Evolutionary conservation across 2,888 invertebrate genomes (phyloP).

Genomic region (Acanthosepion lycidas): DNA sequence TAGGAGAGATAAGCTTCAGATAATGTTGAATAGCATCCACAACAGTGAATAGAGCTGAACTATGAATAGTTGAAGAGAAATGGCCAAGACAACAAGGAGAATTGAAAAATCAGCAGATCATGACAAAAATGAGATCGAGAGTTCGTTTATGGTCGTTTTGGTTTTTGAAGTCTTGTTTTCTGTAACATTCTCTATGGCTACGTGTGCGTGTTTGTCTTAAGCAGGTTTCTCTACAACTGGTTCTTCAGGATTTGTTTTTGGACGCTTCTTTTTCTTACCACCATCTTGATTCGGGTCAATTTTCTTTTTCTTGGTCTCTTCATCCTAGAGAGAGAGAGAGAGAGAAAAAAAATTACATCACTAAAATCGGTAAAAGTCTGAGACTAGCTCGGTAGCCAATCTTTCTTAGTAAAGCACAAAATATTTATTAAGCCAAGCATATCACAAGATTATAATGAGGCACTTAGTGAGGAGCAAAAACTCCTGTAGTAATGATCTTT

Average conservation of each 20-base stretch:
- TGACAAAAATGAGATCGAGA: not conserved
- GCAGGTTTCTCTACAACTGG: not conserved
- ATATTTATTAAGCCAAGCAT: too few species aligned
- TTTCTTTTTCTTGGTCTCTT: constrained; percentile 64
- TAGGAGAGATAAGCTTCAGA: not conserved
- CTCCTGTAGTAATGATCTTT: too few species aligned
- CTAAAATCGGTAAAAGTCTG: too few species aligned
- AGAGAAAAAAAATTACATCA: not conserved
- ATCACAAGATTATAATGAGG: too few species aligned
- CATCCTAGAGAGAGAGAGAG: constrained; percentile 60
- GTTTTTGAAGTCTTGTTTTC: not conserved
- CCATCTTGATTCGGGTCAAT: constrained; percentile 61
- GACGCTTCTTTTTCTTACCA: constrained; percentile 66
- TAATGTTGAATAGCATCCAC: not conserved
- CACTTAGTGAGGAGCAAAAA: too few species aligned
- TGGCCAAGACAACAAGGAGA: not conserved
- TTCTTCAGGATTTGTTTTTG: constrained; percentile 40
- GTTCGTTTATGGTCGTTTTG: not conserved
- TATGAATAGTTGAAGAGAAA: not conserved
- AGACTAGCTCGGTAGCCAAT: too few species aligned
- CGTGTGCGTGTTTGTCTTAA: not conserved
- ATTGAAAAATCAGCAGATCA: not conserved
- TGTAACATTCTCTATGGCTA: not conserved
- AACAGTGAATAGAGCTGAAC: not conserved
- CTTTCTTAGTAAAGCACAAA: too few species aligned